A percentile compares a stretch with the other conserved stretches of the same genome.
phyloP scores from a whole-genome alignment of 2,797 vertebrate genomes.

The Dromococcyx pavoninus region DNA sequence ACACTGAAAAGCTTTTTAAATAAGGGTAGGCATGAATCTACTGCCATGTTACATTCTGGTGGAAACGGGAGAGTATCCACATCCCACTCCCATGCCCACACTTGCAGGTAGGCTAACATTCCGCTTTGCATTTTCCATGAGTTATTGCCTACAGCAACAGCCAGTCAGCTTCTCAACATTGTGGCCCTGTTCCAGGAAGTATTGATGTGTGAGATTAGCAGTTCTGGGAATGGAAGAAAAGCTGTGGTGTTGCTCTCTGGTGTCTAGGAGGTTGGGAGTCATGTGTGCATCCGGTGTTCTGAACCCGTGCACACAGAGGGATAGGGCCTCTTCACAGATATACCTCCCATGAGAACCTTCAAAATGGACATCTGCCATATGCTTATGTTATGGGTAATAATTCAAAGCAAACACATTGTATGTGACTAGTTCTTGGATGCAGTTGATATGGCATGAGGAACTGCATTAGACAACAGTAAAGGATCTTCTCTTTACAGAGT shows the following conservation, averaged over 20 bases:
- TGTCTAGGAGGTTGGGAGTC: slow-evolving; percentile 23
- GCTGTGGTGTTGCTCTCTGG: slow-evolving; percentile 19
- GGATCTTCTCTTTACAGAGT: background rate
- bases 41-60: background rate
- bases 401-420: background rate
- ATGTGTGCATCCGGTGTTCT: background rate
- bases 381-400: background rate
- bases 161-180: slow-evolving; percentile 55
- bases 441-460: background rate
- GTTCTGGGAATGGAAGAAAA: slow-evolving; percentile 76
- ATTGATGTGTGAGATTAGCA: slow-evolving; percentile 44
- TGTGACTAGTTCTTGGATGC: background rate
- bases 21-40: slow-evolving; percentile 42
- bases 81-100: slow-evolving; percentile 30
- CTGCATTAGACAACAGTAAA: background rate
- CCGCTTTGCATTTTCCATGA: slow-evolving; percentile 42
- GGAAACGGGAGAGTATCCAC: background rate
- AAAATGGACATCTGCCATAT: background rate
- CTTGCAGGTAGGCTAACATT: slow-evolving; percentile 20
- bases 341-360: background rate
- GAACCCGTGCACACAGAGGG: background rate
- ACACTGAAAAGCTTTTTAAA: slow-evolving; percentile 60
- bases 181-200: slow-evolving; percentile 76
- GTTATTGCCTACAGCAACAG: slow-evolving; percentile 45
- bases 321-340: background rate